Evolutionary conservation across 2,888 invertebrate species (phyloP).

Genomic region (Eutolmus rufibarbis): DNA sequence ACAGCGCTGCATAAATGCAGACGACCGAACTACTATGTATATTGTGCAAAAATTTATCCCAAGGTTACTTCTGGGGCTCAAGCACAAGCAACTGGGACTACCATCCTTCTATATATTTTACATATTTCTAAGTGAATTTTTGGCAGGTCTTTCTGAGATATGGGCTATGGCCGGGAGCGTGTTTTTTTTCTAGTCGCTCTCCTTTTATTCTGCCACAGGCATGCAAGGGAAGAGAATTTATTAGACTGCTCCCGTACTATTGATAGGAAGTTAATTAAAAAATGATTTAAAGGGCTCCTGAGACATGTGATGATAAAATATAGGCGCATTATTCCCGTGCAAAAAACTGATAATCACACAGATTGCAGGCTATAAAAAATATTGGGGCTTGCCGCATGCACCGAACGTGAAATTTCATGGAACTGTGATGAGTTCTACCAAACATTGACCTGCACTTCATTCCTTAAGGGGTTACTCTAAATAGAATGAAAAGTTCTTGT

Average conservation of each 20-base stretch:
- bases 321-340: background rate
- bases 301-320: constrained; percentile 13
- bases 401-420: background rate
- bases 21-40: background rate
- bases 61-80: background rate
- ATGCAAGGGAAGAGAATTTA: constrained; percentile 24
- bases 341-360: background rate
- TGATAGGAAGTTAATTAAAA: constrained; percentile 43
- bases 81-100: background rate
- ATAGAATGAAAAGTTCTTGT: too few species aligned
- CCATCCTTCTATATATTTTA: constrained; percentile 36
- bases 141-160: constrained; percentile 35
- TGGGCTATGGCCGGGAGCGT: background rate
- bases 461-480: background rate
- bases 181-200: background rate
- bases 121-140: constrained; percentile 45
- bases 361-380: background rate
- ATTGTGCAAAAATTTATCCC: background rate
- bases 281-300: constrained; percentile 31
- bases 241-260: constrained; percentile 11
- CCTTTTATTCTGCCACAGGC: background rate
- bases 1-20: background rate
- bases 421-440: background rate
- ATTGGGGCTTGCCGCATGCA: background rate
- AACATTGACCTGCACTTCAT: background rate